A percentile compares a stretch with the other conserved stretches of the same genome.
Evolutionary conservation across 2,113 vertebrate genomes (phyloP).

Genomic region (Cynopterus brachyotis): DNA sequence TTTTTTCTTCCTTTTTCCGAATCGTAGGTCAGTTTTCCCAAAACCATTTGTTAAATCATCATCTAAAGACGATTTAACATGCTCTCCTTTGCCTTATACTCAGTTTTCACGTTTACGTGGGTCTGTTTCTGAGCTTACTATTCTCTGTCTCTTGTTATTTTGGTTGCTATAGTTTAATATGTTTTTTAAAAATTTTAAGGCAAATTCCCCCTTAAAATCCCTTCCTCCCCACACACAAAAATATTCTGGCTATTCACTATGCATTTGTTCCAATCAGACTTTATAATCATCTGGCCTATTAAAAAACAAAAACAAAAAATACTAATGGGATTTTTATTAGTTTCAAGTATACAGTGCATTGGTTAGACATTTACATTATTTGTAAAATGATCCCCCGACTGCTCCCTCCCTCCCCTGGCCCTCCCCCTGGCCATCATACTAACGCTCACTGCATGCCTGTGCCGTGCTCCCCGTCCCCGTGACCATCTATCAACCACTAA

Average conservation of each 20-base stretch:
- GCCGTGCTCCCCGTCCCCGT: too few relatives aligned
- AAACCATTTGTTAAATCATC: not conserved
- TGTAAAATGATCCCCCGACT: too few relatives aligned
- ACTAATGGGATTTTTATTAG: not conserved
- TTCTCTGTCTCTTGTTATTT: not conserved
- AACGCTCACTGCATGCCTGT: too few relatives aligned
- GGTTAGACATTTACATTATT: too few relatives aligned
- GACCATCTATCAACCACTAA: too few relatives aligned
- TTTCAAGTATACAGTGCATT: too few relatives aligned
- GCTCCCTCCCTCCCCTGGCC: too few relatives aligned
- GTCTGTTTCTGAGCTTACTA: not conserved
- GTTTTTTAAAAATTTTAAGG: not conserved
- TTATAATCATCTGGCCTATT: not conserved
- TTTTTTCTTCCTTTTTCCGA: not conserved
- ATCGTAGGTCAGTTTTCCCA: not conserved
- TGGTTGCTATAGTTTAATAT: not conserved
- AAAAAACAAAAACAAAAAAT: not conserved
- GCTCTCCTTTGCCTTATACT: not conserved
- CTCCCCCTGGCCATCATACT: too few relatives aligned
- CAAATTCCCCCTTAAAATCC: not conserved
- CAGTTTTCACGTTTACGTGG: not conserved
- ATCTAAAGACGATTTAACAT: not conserved
- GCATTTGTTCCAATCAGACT: not conserved
- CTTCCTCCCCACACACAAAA: not conserved
- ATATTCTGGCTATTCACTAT: not conserved